Base-by-base conservation (phyloP, 2,113 vertebrate species). In the Steatornis caripensis region DNA sequence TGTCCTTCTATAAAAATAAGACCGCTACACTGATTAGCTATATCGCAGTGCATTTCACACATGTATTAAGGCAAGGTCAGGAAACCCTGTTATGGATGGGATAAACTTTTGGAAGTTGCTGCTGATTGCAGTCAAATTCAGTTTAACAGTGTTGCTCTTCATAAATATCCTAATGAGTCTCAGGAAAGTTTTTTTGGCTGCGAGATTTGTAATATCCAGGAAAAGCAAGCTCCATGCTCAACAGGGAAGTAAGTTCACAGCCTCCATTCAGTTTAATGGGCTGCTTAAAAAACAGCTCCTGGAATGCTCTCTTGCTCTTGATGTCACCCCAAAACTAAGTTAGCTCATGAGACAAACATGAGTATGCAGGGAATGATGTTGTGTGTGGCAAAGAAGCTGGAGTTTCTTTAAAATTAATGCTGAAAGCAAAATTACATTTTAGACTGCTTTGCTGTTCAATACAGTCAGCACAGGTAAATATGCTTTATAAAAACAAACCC, bases 111-210 rank as follows among this genome's bases (percentile, higher is more conserved):
- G 69, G 69, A 87, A 82, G 43, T 58, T 89, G 83, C 64, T 87
- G 64, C 46, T 92, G 91, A 90, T 91, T 94, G 76, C 69, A 94
- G 86, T 91, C 89, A 49, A 72, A 68, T 92, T 91, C 87, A 66
- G 64, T 95, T 92, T 90, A 95, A 89, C 88, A 84, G n/a, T 64
- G 68, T 49, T 95, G 46, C 51, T 93, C 65, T 61, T 96, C 86
- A 93, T 80, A 92, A 93, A 89, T 89, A 90, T 87, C 92, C 87
- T 93, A 93, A 90, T 72, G 61, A 95, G 88, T 71, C 72, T 93
- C 89, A 71, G 76, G 83, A 49, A 60, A 90, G 66, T 84, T 78
- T 74, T 75, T 77, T 22, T 92, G 57, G 57, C 92, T 81, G 10
- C 55, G 81, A 97, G 92, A 95, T 94, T 79, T 90, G 80, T 48